Evolutionary conservation across 2,888 invertebrate species (phyloP), one percentile per base, ranked within the genome.

Genomic region (Orgyia antiqua): DNA sequence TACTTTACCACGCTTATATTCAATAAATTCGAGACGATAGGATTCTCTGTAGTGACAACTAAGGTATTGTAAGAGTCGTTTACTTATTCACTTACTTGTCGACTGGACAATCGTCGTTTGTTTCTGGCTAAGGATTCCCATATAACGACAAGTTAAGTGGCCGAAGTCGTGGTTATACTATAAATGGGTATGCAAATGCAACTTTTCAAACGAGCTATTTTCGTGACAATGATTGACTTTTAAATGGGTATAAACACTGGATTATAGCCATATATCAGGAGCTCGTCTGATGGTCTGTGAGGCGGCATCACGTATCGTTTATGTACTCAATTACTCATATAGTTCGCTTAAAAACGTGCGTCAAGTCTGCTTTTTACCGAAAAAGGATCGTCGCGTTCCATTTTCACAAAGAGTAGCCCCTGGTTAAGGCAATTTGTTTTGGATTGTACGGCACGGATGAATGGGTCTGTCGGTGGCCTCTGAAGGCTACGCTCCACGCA

Each of bases 201-300:
- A 57, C 53, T 59, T 63, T 55, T 65, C 67, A 69, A 66, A 60
- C 65, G 45, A 54, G 60, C 51, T 56, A 51, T 58, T 58, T 60
- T 58, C 48, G 59, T 53, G 74, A 72, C 73, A 76, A 71, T 74
- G 76, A 79, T 75, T 76, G 78, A 76, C 78, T 78, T 74, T 68
- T 72, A 78, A 77, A 79, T 77, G 66, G 72, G 29, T 48, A 59
- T 64, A 68, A 64, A 60, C 54, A 58, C 49, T 44, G 46, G 51
- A 55, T 62, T 60, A 68, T 62, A 57, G 56, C 51, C 58, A 59
- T 63, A 58, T 50, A 49, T 58, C 45, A 44, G 45, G 38, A 43
- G 48, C 52, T 48, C 36, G 36, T 7, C 27, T 24, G 49, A 40
- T 49, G 43, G 19, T 24, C 15, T 27, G n/a, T n/a, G 21, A 17